These are phyloP conservation scores for Spheniscus mendiculus DNA, from an alignment of 2,113 vertebrate species.

Conservation along the genomic window DNA sequence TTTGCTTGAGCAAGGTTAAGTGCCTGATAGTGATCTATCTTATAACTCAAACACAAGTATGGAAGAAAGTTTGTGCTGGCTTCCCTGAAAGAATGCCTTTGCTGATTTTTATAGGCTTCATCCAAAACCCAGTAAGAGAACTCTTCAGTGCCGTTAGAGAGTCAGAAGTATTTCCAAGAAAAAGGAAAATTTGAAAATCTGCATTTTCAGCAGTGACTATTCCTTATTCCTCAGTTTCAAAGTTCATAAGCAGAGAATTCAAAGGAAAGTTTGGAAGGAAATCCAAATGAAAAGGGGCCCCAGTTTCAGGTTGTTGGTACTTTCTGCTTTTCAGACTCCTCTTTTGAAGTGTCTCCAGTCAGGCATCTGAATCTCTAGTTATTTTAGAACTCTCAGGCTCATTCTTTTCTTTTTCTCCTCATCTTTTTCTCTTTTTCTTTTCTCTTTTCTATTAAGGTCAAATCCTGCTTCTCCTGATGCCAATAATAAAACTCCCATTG, in stretches of 20 bases:
- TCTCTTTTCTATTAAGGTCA: constrained; percentile 61
- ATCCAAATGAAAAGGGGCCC: not conserved
- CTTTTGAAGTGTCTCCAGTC: not conserved
- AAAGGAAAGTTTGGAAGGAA: not conserved
- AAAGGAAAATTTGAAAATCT: constrained; percentile 43
- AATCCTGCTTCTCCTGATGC: constrained; percentile 40
- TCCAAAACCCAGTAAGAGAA: constrained; percentile 8
- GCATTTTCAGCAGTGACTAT: constrained; percentile 28
- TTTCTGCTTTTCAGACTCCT: not conserved
- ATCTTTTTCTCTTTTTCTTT: constrained; percentile 39
- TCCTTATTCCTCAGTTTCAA: constrained; percentile 5
- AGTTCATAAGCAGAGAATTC: not conserved
- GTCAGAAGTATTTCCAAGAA: constrained; percentile 19
- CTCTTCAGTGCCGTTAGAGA: not conserved
- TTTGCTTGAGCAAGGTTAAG: not conserved
- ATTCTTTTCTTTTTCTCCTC: constrained; percentile 31
- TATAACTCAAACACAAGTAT: not conserved
- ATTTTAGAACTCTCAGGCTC: not conserved
- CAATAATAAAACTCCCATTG: constrained; percentile 61
- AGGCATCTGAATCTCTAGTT: not conserved
- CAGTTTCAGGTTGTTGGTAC: not conserved
- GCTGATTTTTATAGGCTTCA: not conserved
- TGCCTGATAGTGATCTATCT: not conserved
- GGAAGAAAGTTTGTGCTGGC: not conserved
- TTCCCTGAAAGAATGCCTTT: not conserved